These are phyloP conservation scores for Abscondita cerata DNA, from an alignment of 2,888 invertebrate species.

Conservation along the genomic window DNA sequence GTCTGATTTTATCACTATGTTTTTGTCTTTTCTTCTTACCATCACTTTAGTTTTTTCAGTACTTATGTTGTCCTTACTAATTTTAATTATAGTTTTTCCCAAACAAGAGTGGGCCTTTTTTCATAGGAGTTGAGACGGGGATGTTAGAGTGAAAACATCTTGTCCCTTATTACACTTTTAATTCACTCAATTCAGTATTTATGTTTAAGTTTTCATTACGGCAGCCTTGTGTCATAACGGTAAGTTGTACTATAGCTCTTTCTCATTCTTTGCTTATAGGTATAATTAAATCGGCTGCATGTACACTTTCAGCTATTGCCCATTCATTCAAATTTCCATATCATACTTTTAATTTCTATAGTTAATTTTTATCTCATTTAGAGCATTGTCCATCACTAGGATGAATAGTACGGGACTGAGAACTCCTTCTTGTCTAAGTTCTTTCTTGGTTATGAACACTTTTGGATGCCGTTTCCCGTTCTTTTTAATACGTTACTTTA, in stretches of 20 bases:
- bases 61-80: no score
- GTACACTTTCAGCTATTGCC: no score
- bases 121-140: no score
- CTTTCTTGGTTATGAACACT: not conserved
- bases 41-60: not conserved
- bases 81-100: no score
- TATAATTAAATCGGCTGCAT: no score
- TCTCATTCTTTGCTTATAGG: not conserved
- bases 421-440: not conserved
- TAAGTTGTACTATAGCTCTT: not conserved
- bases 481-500: not conserved
- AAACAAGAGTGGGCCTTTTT: no score
- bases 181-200: no score
- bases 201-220: not conserved
- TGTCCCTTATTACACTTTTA: no score
- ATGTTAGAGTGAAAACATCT: no score
- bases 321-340: not conserved
- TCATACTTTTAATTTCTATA: not conserved
- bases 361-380: no score
- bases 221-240: not conserved
- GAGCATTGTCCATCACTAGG: not conserved
- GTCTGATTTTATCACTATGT: no score
- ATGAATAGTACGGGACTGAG: not conserved
- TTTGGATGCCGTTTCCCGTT: not conserved
- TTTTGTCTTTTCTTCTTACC: not conserved